These are phyloP conservation scores for Mus spicilegus DNA, from an alignment of 2,113 vertebrate species.

Conservation along the genomic window DNA sequence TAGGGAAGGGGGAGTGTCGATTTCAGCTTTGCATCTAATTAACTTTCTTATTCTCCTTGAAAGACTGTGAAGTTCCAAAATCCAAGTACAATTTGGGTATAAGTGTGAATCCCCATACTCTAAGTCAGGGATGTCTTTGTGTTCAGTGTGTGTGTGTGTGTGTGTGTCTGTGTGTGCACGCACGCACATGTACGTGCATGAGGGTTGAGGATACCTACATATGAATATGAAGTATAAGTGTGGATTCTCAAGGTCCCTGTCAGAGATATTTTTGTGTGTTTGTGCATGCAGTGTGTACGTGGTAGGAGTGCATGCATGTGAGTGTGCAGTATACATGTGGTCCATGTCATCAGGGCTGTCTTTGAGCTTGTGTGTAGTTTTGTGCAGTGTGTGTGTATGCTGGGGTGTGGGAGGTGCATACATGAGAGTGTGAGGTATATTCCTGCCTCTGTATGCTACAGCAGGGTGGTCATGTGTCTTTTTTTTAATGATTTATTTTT, in stretches of 20 bases:
- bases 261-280: background rate
- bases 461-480: no score
- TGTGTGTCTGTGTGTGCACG: background rate
- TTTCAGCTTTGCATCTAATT: constrained; percentile 41
- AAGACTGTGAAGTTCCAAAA: background rate
- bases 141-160: background rate
- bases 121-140: background rate
- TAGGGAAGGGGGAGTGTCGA: background rate
- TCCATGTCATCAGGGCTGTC: no score
- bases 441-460: background rate
- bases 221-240: background rate
- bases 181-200: background rate
- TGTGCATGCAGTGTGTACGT: no score
- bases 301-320: no score
- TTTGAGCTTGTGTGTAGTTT: no score
- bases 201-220: no score
- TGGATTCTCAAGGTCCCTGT: background rate
- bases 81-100: background rate
- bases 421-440: no score
- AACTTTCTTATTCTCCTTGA: constrained; percentile 8
- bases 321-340: no score
- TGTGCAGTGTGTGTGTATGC: background rate
- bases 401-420: no score
- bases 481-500: no score
- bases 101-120: background rate